A percentile compares a stretch with the other conserved stretches of the same genome.
phyloP scores from a whole-genome alignment of 2,797 vertebrate species.

The Enteromius treurensis region DNA sequence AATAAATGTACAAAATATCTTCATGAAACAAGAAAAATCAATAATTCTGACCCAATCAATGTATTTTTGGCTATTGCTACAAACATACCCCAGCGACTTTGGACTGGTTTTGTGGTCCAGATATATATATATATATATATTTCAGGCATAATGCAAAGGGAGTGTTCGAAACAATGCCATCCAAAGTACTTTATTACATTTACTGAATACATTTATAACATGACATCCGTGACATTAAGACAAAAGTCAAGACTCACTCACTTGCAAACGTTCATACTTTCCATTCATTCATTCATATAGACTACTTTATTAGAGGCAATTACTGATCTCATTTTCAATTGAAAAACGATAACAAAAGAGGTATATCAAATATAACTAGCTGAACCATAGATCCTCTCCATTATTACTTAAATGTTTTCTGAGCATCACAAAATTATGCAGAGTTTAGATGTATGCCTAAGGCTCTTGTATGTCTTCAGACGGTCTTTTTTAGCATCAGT shows the following conservation, averaged over 20 bases:
- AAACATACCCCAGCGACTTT: too few relatives aligned
- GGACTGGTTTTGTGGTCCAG: too few relatives aligned
- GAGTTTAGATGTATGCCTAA: conserved; percentile 93
- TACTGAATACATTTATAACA: conserved; percentile 21
- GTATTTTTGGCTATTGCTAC: too few relatives aligned
- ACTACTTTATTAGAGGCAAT: conserved; percentile 20
- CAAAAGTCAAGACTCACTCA: conserved; percentile 11
- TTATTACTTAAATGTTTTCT: background rate
- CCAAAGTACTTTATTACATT: conserved; percentile 46
- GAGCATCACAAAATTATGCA: conserved; percentile 91
- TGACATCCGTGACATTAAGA: conserved; percentile 36
- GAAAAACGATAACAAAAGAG: conserved; percentile 40
- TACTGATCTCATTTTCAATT: background rate
- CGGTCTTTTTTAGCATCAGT: conserved; percentile 75
- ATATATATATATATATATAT: background rate
- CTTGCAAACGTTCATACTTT: conserved; percentile 13
- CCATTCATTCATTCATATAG: background rate
- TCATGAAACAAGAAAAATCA: too few relatives aligned
- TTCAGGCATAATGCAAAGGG: background rate
- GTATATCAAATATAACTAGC: conserved; percentile 41
- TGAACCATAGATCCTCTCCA: background rate
- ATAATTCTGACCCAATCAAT: too few relatives aligned
- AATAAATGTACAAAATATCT: too few relatives aligned
- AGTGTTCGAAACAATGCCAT: conserved; percentile 11
- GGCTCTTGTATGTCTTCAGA: conserved; percentile 78